Evolutionary conservation across 2,113 vertebrate species (phyloP), one percentile per base, ranked within the genome.

Genomic region (Bagarius yarrelli): DNA sequence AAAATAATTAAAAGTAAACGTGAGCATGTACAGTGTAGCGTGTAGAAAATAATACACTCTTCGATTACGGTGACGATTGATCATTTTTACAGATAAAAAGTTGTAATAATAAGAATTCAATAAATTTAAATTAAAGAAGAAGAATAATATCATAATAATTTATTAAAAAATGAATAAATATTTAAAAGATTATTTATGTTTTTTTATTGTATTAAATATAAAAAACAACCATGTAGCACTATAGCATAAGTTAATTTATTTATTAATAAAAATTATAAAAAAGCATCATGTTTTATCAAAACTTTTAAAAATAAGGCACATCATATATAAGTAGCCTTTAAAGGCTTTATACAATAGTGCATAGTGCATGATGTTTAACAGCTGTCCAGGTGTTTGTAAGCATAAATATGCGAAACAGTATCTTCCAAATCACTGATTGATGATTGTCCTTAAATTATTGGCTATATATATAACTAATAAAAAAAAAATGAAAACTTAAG

Each of bases 1-100:
- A n/a, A n/a, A n/a, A 11, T 16, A 90, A 91, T 91, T 53, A 80
- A 88, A 88, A 81, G 83, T 67, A 56, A 76, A 72, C 40, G 71
- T 71, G 74, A 32, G 59, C 36, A 70, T 57, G 30, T 61, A 56
- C 21, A 61, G 21, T 19, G 56, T 21, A 30, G 27, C 52, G 14
- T 23, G 56, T 47, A 32, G 8, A 67, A 50, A 57, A 72, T 21
- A 57, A 40, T 72, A n/a, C 50, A 64, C 69, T 64, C 5, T 44
- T 53, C 44, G 59, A 30, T 80, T 55, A 78, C 63, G 21, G 60
- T 73, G 63, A 73, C 4, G 80, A 53, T 19, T 61, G 30, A 55
- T 84, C 67, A 61, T 52, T 71, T 64, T 32, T 16, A 40, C 27
- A 78, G 60, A 72, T 47, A 16, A 70, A 13, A 16, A 61, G 21